Conservation (phyloP, 2,888 invertebrate genomes). For the Tiphia femorata region DNA sequence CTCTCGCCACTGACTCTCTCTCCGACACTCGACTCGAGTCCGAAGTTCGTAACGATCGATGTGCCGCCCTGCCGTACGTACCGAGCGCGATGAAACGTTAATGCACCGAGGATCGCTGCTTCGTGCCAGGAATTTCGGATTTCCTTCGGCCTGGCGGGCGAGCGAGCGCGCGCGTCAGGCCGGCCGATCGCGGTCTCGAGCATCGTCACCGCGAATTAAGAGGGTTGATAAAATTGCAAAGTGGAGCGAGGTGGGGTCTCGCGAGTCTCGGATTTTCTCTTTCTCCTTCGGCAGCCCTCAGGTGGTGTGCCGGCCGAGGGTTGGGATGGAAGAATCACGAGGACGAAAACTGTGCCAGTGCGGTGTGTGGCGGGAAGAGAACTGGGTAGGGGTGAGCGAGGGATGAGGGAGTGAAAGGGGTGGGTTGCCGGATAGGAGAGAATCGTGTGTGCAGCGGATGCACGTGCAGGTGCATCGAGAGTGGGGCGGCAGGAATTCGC, state of each 20-base stretch:
- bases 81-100: conserved; percentile 56
- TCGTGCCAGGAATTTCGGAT: conserved; percentile 54
- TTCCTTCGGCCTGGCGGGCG: conserved; percentile 30
- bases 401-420: conserved; percentile 20
- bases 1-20: conserved; percentile 13
- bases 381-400: conserved; percentile 4
- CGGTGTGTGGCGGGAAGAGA: not conserved
- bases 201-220: conserved; percentile 36
- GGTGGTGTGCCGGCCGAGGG: not conserved
- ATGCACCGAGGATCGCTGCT: conserved; percentile 52
- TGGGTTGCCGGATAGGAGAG: not conserved
- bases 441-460: conserved; percentile 46
- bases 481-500: conserved; percentile 52
- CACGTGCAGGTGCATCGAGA: conserved; percentile 53
- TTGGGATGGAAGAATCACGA: not conserved
- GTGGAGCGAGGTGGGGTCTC: no score
- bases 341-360: not conserved
- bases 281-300: no score
- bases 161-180: conserved; percentile 31
- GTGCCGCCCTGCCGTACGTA: conserved; percentile 48
- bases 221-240: conserved; percentile 15
- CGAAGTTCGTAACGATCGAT: conserved; percentile 57
- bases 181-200: conserved; percentile 20
- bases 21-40: conserved; percentile 42
- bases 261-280: not conserved